Evolutionary conservation across 2,113 vertebrate genomes (phyloP), one percentile per base, ranked within the genome.

Genomic region (Cochlearius cochlearius): DNA sequence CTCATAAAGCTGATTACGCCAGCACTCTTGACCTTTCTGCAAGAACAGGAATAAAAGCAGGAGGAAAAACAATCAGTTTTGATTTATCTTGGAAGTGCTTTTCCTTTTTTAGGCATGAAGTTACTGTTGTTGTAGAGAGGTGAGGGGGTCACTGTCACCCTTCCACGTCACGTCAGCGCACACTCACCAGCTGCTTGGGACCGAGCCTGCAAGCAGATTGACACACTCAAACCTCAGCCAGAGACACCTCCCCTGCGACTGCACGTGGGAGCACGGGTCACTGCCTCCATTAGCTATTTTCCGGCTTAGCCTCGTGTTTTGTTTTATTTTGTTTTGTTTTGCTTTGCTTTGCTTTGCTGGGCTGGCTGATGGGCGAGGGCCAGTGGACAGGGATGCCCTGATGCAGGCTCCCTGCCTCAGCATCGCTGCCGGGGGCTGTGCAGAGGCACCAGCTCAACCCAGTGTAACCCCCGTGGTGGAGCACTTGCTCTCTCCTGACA

Each of bases 11-110:
- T 91, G 91, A 93, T 83, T 91, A 86, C 0, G 0, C 75, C 73
- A 95, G 56, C 73, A 68, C 64, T 71, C 73, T 80, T 96, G 80
- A 95, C 91, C 91, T 95, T 96, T 97, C 73, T 82, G 43, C 41
- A 82, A 79, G 76, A 94, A 58, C 58, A 92, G 76, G 43, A 97
- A 88, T 88, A 92, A 96, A 87, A 97, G 39, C 49, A 41, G 45
- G 72, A 92, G 41, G 36, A 81, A 91, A 91, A 94, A 38, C 58
- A 34, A 91, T 74, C 41, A 39, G n/a, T 67, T 94, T 74, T 95
- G n/a, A 88, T 94, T 92, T 89, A 25, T 92, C 66, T 78, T 69
- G 55, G 59, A 96, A 91, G 53, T 0, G 0, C 14, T 72, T 60
- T 92, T 94, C 88, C 56, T 72, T 78, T 92, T 94, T 85, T 66